Conservation (phyloP, 2,113 vertebrate species). For the Orientallactaga bullata region DNA sequence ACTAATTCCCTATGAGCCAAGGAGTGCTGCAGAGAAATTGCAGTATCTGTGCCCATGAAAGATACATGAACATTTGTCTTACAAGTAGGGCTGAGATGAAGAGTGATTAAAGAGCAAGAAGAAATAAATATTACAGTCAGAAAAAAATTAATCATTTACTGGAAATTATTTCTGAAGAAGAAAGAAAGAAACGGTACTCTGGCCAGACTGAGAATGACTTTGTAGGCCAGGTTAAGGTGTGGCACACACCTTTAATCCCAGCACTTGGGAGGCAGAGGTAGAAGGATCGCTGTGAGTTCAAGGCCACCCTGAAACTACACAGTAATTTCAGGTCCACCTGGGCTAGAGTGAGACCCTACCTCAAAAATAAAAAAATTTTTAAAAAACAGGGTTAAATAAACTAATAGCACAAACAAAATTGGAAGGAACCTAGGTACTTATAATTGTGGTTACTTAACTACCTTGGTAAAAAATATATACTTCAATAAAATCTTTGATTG, state of each 20-base stretch:
- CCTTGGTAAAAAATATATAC: conserved; percentile 15
- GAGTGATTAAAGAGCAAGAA: background rate
- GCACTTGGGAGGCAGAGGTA: too few relatives aligned
- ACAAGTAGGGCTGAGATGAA: background rate
- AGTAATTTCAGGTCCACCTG: too few relatives aligned
- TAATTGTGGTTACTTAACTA: background rate
- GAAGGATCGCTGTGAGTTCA: too few relatives aligned
- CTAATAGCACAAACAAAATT: conserved; percentile 28
- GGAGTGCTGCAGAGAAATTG: background rate
- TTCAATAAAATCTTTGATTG: conserved; percentile 22
- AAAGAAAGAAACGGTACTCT: background rate
- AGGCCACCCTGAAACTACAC: too few relatives aligned
- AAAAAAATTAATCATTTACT: background rate
- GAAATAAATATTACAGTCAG: background rate
- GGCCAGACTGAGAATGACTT: background rate
- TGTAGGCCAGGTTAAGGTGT: background rate
- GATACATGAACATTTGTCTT: conserved; percentile 11
- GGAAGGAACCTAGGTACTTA: conserved; percentile 26
- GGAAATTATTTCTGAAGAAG: background rate
- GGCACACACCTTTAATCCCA: too few relatives aligned
- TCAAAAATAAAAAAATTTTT: too few relatives aligned
- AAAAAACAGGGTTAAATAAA: background rate
- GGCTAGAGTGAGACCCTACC: too few relatives aligned
- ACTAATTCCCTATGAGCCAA: background rate
- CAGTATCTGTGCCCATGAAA: background rate